These are phyloP conservation scores for Myotis vivesi DNA, from an alignment of 2,797 vertebrate genomes.

Conservation along the genomic window DNA sequence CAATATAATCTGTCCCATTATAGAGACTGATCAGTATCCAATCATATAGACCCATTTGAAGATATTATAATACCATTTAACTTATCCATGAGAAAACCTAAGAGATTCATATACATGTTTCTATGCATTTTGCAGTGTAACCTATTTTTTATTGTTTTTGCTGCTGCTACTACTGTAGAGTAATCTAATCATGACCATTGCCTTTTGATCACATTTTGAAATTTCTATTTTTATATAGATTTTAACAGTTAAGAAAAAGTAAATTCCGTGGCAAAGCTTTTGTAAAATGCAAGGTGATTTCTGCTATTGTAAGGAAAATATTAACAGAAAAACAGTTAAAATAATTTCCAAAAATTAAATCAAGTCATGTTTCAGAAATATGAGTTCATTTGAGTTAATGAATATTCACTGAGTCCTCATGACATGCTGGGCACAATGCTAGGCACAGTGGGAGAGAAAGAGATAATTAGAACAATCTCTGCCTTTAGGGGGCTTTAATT, in stretches of 20 bases:
- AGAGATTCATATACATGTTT: neutral
- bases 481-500: conserved; percentile 62
- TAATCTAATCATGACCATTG: conserved; percentile 21
- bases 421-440: conserved; percentile 53
- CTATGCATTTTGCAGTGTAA: neutral
- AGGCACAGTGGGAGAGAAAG: conserved; percentile 59
- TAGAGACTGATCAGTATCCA: neutral
- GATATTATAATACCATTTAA: neutral
- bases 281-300: conserved; percentile 19
- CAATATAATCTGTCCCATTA: neutral
- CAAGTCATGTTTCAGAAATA: conserved; percentile 39
- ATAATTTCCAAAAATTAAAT: conserved; percentile 59
- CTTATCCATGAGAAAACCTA: neutral
- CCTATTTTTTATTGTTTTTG: neutral
- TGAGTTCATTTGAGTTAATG: neutral
- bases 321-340: conserved; percentile 43
- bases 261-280: conserved; percentile 41
- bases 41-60: neutral
- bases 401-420: conserved; percentile 52
- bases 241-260: conserved; percentile 26
- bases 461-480: neutral
- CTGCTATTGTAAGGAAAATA: neutral
- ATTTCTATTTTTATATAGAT: neutral
- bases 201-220: conserved; percentile 47
- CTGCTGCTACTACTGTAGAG: neutral